phyloP scores from a whole-genome alignment of 1,140 invertebrate species.

The Mamestra configurata region DNA sequence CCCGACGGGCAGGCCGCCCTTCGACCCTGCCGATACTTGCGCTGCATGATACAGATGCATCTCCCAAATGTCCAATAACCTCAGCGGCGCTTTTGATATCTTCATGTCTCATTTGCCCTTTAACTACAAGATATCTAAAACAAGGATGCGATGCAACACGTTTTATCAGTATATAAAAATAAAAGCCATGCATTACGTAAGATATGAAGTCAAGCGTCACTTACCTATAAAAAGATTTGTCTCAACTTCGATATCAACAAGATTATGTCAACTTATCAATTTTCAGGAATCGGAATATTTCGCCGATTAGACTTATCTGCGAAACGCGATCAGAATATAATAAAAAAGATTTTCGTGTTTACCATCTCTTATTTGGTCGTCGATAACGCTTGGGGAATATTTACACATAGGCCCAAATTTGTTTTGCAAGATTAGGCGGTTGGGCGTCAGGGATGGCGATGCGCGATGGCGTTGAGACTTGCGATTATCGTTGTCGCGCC shows the following conservation, averaged over 20 bases:
- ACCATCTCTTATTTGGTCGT: slow-evolving; percentile 73
- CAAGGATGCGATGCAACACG: neutral
- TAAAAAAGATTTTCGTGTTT: slow-evolving; percentile 71
- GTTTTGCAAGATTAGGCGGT: slow-evolving; percentile 80
- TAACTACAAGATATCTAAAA: slow-evolving; percentile 47
- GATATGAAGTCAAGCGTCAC: neutral
- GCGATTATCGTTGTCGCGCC: slow-evolving; percentile 78
- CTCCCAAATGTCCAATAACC: slow-evolving; percentile 64
- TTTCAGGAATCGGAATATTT: slow-evolving; percentile 59
- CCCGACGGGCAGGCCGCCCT: slow-evolving; percentile 68
- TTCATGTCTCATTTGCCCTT: slow-evolving; percentile 48
- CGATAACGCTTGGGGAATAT: slow-evolving; percentile 79
- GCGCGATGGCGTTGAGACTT: slow-evolving; percentile 62
- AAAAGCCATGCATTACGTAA: slow-evolving; percentile 5
- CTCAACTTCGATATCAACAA: slow-evolving; percentile 4
- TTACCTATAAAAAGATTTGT: slow-evolving; percentile 3
- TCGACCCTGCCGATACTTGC: slow-evolving; percentile 70
- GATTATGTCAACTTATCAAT: slow-evolving; percentile 59
- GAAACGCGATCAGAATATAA: slow-evolving; percentile 69
- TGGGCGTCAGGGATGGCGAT: slow-evolving; percentile 69
- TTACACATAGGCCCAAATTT: slow-evolving; percentile 75
- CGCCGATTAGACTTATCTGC: slow-evolving; percentile 70
- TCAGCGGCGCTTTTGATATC: slow-evolving; percentile 61
- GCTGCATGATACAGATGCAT: slow-evolving; percentile 53
- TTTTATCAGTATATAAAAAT: slow-evolving; percentile 37